These are phyloP conservation scores for Xyrichtys novacula DNA, from an alignment of 2,797 vertebrate genomes.

Conservation along the genomic window DNA sequence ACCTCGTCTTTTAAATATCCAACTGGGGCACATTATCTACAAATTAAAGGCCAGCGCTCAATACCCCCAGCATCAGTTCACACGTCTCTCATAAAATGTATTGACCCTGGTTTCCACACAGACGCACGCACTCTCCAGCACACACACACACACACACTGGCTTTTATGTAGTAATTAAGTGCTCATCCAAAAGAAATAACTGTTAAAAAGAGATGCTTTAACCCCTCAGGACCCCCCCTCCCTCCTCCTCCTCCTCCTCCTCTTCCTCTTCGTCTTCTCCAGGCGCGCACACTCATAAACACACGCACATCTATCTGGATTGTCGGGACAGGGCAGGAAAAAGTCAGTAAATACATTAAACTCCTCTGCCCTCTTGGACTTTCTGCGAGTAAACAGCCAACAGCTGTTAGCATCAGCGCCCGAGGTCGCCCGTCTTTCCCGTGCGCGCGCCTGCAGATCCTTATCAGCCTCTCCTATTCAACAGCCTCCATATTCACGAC, in stretches of 20 bases:
- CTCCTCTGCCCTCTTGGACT: constrained; percentile 64
- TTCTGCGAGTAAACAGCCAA: constrained; percentile 59
- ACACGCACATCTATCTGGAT: constrained; percentile 21
- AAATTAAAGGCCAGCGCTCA: constrained; percentile 71
- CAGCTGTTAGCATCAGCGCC: constrained; percentile 61
- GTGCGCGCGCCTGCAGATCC: constrained; percentile 73
- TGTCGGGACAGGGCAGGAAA: constrained; percentile 48
- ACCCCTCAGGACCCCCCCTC: constrained; percentile 3
- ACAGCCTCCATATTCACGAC: constrained; percentile 84
- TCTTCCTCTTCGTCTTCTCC: neutral
- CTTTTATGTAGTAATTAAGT: constrained; percentile 31
- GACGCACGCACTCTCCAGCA: constrained; percentile 11
- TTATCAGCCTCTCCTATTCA: constrained; percentile 76
- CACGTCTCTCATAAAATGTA: constrained; percentile 68
- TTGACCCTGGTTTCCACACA: constrained; percentile 66
- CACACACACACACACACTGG: neutral
- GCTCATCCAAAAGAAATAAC: constrained; percentile 7
- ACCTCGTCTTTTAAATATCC: constrained; percentile 56
- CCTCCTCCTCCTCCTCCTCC: too few relatives aligned
- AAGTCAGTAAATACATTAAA: constrained; percentile 64
- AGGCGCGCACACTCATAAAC: neutral
- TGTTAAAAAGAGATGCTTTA: constrained; percentile 28
- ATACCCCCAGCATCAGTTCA: constrained; percentile 70
- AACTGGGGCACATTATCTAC: constrained; percentile 67
- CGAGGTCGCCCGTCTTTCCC: constrained; percentile 52